Conservation (phyloP, 2,113 vertebrate species). For the Eulemur macaco region DNA sequence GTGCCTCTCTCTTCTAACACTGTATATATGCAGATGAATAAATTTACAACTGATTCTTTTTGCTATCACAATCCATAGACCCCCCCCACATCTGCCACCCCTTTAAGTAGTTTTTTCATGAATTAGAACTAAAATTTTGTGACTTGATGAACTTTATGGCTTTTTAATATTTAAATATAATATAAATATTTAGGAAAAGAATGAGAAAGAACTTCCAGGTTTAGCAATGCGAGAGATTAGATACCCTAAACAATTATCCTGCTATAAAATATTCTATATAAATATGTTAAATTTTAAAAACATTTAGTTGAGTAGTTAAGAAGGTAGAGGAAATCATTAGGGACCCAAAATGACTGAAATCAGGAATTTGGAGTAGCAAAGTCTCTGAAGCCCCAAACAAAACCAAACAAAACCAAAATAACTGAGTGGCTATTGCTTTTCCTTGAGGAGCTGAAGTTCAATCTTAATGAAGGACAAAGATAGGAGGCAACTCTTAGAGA, state of each 20-base stretch:
- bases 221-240: neutral
- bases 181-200: neutral
- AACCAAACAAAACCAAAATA: slow-evolving; percentile 22
- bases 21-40: neutral
- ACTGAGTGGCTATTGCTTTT: neutral
- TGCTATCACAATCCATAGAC: neutral
- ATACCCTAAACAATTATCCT: neutral
- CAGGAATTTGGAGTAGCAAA: neutral
- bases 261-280: neutral
- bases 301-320: neutral
- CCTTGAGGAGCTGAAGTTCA: neutral
- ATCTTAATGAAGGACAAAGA: neutral
- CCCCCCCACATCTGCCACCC: neutral
- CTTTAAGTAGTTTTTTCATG: neutral
- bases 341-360: neutral
- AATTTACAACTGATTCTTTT: neutral
- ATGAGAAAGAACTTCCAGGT: neutral
- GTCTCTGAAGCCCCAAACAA: neutral
- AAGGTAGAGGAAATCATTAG: neutral
- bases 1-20: neutral
- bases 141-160: neutral
- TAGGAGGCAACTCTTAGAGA: neutral
- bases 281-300: neutral
- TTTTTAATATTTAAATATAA: neutral
- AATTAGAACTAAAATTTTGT: slow-evolving; percentile 7